Evolutionary conservation across 2,113 vertebrate species (phyloP), one percentile per base, ranked within the genome.

Genomic region (Megalops atlanticus): DNA sequence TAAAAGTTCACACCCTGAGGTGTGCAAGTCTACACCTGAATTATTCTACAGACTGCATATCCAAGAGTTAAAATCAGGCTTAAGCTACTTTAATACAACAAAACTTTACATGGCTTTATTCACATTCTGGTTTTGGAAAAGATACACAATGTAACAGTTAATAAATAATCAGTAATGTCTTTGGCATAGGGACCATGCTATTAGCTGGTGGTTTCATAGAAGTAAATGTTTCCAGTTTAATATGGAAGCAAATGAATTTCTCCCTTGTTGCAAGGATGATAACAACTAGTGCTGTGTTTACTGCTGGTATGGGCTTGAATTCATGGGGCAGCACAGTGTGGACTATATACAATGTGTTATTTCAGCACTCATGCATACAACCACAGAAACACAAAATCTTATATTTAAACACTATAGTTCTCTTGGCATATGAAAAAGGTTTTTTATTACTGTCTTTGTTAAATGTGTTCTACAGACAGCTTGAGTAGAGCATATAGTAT

Each of bases 171-270:
- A n/a, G 38, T 43, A 43, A 40, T 43, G 72, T 24, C 2, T 74
- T 74, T 74, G 72, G 72, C 38, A 74, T 27, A n/a, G 39, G 2
- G 18, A 40, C 16, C 2, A 11, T 40, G 35, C 16, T 41, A 0
- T 40, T 14, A 74, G 39, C 24, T 74, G 72, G 72, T 40, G 72
- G 70, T 41, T 74, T 74, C 38, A 74, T 21, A 74, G 38, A 74
- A 74, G 72, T 74, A 43, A 74, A 74, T 39, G 72, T 74, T 74
- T 74, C 72, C 72, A 74, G 72, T 41, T 43, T 74, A 74, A 41
- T 43, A 41, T n/a, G 38, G 72, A 43, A 14, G 72, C 39, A 24
- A 39, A 74, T 74, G 40, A n/a, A 40, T 43, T n/a, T 27, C 72
- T 27, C 6, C 36, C 72, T 14, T 41, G 1, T 14, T 74, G 12